Evolutionary conservation across 1,140 invertebrate genomes (phyloP).

Genomic region (Plectrocnemia conspersa): DNA sequence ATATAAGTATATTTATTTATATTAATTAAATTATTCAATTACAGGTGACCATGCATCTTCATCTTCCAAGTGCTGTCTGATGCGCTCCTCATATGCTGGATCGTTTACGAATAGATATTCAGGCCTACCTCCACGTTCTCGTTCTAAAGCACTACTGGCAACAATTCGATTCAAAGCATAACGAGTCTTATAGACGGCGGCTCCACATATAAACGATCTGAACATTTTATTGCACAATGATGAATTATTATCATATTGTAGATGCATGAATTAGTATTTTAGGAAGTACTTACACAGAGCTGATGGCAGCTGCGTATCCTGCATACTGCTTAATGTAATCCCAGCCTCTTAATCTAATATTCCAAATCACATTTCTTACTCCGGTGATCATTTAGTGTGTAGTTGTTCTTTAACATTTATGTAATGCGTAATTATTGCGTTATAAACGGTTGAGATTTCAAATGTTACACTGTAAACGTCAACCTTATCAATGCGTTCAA

Average conservation of each 20-base stretch:
- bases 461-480: too few species aligned
- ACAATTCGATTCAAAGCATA: conserved; percentile 18
- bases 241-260: not conserved
- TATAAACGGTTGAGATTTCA: too few species aligned
- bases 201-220: conserved; percentile 8
- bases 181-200: conserved; percentile 16
- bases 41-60: conserved; percentile 18
- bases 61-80: conserved; percentile 21
- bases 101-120: conserved; percentile 32
- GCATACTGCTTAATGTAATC: conserved; percentile 27
- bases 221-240: not conserved
- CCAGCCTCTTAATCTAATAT: conserved; percentile 25
- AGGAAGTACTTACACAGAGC: conserved; percentile 16
- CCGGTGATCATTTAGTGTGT: conserved; percentile 3
- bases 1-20: not conserved
- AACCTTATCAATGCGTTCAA: too few species aligned
- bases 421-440: too few species aligned
- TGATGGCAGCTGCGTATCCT: conserved; percentile 17
- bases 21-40: not conserved
- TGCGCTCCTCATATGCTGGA: conserved; percentile 27
- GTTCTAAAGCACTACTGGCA: conserved; percentile 22
- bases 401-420: too few species aligned
- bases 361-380: conserved; percentile 18
- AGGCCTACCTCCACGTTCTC: conserved; percentile 28
- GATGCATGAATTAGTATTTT: not conserved